Conservation (phyloP, 2,888 invertebrate genomes). For the Sarcophaga carnaria region DNA sequence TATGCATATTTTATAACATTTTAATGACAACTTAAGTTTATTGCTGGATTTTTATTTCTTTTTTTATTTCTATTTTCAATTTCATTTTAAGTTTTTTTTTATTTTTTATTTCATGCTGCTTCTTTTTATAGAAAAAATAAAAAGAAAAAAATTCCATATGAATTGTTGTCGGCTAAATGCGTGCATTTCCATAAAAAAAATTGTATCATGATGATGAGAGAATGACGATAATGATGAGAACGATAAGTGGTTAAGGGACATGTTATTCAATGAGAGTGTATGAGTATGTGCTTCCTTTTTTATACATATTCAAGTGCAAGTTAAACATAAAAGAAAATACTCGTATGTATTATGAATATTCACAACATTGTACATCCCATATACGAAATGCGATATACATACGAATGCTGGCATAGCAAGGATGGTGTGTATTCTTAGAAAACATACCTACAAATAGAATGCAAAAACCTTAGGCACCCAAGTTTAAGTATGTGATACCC, state of each 20-base stretch:
- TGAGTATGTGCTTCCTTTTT: not conserved
- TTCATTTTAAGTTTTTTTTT: not conserved
- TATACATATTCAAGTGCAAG: slow-evolving; percentile 60
- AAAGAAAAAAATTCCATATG: slow-evolving; percentile 18
- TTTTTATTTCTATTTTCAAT: not conserved
- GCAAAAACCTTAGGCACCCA: too few relatives aligned
- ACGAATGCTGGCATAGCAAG: not conserved
- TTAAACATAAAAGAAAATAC: slow-evolving; percentile 63
- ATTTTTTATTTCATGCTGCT: slow-evolving; percentile 3
- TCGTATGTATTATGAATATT: slow-evolving; percentile 46
- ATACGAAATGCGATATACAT: not conserved
- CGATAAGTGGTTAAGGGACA: slow-evolving; percentile 52
- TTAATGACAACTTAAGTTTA: slow-evolving; percentile 76
- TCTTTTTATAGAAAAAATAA: not conserved
- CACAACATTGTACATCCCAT: slow-evolving; percentile 15
- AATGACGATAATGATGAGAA: slow-evolving; percentile 4
- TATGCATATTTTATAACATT: slow-evolving; percentile 74
- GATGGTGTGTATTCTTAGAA: slow-evolving; percentile 49
- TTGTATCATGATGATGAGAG: slow-evolving; percentile 2
- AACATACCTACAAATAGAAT: slow-evolving; percentile 53
- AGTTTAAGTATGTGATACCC: too few relatives aligned
- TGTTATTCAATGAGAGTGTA: slow-evolving; percentile 32
- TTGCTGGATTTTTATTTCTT: slow-evolving; percentile 31
- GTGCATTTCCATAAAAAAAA: slow-evolving; percentile 16
- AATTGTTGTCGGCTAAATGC: slow-evolving; percentile 42